Percentiles rank a stretch among this genome's conserved stretches.
Evolutionary conservation across 2,113 vertebrate genomes (phyloP).

Genomic region (Petrocephalus microphthalmus): DNA sequence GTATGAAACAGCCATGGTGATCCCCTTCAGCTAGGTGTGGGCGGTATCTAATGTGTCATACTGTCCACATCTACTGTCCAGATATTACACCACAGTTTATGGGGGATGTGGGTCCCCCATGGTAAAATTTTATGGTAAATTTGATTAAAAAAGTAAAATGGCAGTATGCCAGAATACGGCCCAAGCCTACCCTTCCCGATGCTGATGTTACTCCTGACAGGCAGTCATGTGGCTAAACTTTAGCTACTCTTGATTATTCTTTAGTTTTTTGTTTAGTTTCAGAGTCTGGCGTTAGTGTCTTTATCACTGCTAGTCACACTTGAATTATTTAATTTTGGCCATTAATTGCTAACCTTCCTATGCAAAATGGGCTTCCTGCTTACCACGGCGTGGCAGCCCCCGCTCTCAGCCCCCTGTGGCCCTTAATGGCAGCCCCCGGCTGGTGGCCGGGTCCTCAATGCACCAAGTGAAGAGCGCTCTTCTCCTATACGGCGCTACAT

Average conservation of each 20-base stretch:
- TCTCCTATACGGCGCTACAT: constrained; percentile 11
- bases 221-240: neutral
- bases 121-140: neutral
- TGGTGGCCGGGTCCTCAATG: neutral
- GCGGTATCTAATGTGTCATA: neutral
- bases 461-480: neutral
- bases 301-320: neutral
- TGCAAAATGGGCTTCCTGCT: neutral
- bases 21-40: neutral
- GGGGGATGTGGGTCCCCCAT: neutral
- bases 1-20: neutral
- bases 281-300: neutral
- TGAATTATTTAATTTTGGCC: neutral
- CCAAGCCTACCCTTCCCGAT: neutral
- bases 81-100: neutral
- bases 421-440: neutral
- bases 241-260: neutral
- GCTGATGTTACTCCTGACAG: neutral
- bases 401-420: neutral
- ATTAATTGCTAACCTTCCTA: neutral
- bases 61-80: neutral
- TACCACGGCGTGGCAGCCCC: neutral
- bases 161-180: neutral
- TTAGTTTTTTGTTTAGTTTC: neutral
- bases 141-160: neutral